These are phyloP conservation scores for Actias luna DNA, from an alignment of 2,888 invertebrate genomes.

Conservation along the genomic window DNA sequence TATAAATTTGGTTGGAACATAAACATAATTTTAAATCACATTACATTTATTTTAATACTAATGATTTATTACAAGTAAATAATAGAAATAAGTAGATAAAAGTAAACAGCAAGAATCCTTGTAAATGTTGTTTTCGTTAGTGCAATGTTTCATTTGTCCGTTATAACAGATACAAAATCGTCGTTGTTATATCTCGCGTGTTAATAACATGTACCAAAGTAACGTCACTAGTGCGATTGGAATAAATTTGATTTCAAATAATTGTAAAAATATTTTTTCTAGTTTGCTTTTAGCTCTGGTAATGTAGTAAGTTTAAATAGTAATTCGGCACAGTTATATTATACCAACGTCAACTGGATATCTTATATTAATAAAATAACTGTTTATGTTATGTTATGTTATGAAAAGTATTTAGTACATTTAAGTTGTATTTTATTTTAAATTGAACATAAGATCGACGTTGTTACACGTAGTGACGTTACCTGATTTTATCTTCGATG, in stretches of 20 bases:
- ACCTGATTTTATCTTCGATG: background rate
- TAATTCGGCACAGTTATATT: background rate
- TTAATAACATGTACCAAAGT: background rate
- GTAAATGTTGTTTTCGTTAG: background rate
- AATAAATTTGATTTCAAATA: background rate
- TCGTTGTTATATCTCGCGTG: background rate
- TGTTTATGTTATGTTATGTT: background rate
- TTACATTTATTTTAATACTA: background rate
- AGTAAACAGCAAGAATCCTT: background rate
- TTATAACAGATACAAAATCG: background rate
- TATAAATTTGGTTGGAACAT: too few relatives aligned
- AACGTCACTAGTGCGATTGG: background rate
- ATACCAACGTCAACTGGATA: background rate
- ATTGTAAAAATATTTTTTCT: background rate
- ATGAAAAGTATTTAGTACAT: background rate
- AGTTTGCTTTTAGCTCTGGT: background rate
- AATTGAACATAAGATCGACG: too few relatives aligned
- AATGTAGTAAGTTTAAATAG: background rate
- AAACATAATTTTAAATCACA: background rate
- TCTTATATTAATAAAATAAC: background rate
- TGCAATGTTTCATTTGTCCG: background rate
- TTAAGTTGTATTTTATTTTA: background rate
- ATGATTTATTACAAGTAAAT: background rate
- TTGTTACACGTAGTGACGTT: slow-evolving; percentile 1
- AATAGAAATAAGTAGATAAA: background rate